Evolutionary conservation across 2,113 vertebrate genomes (phyloP).

Genomic region (Prinia subflava): DNA sequence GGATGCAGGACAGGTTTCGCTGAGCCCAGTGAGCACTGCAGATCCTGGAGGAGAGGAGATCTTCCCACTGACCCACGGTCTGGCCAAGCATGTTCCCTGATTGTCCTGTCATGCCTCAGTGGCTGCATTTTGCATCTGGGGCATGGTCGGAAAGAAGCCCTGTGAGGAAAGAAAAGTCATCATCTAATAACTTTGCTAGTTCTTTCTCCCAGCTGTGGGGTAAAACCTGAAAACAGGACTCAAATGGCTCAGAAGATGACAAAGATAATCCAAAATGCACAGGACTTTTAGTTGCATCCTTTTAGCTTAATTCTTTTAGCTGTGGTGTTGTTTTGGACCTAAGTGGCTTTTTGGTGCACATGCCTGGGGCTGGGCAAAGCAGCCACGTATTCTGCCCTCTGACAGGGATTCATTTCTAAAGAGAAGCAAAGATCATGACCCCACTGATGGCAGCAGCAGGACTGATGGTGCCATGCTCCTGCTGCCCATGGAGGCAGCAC

Average conservation of each 20-base stretch:
- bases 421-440: background rate
- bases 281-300: background rate
- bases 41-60: background rate
- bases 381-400: background rate
- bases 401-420: background rate
- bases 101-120: background rate
- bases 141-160: background rate
- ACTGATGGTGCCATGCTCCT: background rate
- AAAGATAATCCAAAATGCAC: background rate
- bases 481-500: background rate
- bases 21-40: background rate
- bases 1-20: background rate
- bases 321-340: background rate
- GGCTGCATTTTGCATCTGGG: background rate
- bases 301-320: background rate
- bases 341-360: background rate
- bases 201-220: background rate
- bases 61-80: background rate
- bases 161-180: background rate
- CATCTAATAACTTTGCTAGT: background rate
- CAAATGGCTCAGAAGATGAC: background rate
- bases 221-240: background rate
- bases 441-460: background rate
- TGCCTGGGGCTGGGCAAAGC: background rate
- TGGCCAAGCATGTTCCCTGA: background rate